Conservation (phyloP, 1,140 invertebrate genomes). For the Maconellicoccus hirsutus region DNA sequence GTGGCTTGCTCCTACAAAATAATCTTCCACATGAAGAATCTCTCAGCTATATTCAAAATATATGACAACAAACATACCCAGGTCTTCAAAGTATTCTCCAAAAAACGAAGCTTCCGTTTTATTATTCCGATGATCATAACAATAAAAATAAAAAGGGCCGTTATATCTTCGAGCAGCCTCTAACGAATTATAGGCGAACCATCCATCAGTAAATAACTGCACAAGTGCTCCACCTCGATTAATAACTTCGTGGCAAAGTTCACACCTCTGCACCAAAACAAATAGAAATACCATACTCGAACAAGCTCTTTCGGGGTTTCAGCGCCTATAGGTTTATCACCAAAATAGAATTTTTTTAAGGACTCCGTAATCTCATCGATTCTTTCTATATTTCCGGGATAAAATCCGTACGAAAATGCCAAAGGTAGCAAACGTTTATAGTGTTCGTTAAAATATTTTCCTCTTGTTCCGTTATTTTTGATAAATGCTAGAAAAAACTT, state of each 20-base stretch:
- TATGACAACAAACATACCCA: no score
- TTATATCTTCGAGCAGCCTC: not conserved
- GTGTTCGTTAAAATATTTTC: not conserved
- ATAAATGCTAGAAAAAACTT: not conserved
- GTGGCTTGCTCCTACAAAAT: not conserved
- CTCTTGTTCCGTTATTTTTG: not conserved
- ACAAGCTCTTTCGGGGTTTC: not conserved
- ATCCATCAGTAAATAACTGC: not conserved
- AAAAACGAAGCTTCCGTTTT: not conserved
- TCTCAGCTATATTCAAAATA: not conserved
- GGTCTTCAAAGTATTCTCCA: not conserved
- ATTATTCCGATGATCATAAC: not conserved
- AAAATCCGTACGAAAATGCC: not conserved
- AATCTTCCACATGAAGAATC: not conserved
- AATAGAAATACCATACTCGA: not conserved
- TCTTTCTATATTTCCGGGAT: not conserved
- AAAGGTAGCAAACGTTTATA: not conserved
- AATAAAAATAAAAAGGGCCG: not conserved
- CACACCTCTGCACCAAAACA: no score
- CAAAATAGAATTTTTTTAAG: slow-evolving; percentile 2
- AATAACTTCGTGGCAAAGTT: no score
- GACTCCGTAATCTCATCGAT: not conserved
- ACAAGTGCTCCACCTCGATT: not conserved
- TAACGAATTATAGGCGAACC: not conserved
- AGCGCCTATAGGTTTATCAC: not conserved